phyloP scores from a whole-genome alignment of 2,888 invertebrate genomes.

The Eupeodes latifasciatus region DNA sequence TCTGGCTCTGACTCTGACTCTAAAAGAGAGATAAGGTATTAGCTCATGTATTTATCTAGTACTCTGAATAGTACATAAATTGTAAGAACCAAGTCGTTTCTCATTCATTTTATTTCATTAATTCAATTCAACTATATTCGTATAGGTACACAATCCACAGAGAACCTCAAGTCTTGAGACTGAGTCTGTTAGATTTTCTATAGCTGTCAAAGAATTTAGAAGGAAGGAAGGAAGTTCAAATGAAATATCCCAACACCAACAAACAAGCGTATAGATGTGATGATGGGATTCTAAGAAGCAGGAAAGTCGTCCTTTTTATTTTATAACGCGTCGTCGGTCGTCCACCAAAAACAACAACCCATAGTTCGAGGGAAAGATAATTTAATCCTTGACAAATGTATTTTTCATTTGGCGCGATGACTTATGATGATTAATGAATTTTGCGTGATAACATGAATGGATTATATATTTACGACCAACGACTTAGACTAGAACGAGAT shows the following conservation, averaged over 20 bases:
- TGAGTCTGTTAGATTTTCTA: not conserved
- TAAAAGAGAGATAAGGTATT: conserved; percentile 64
- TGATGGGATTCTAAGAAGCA: conserved; percentile 25
- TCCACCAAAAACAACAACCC: too few species aligned
- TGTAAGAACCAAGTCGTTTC: conserved; percentile 67
- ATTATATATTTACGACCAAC: conserved; percentile 12
- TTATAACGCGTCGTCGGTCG: not conserved
- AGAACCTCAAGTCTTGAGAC: not conserved
- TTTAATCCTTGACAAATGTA: conserved; percentile 74
- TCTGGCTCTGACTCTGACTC: too few species aligned
- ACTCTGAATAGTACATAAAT: conserved; percentile 17
- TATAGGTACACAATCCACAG: not conserved
- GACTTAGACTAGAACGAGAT: too few species aligned
- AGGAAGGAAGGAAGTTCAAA: not conserved
- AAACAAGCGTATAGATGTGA: conserved; percentile 49
- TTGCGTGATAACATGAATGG: conserved; percentile 79
- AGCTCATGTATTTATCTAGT: conserved; percentile 27
- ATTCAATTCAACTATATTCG: conserved; percentile 56
- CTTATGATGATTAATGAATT: conserved; percentile 84
- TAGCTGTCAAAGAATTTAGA: conserved; percentile 6
- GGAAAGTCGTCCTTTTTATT: conserved; percentile 8
- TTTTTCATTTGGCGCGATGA: conserved; percentile 79
- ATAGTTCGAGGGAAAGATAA: conserved; percentile 33
- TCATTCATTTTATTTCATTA: conserved; percentile 79
- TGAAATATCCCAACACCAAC: conserved; percentile 36